phyloP scores from a whole-genome alignment of 2,113 vertebrate species.

The Ammospiza nelsoni region DNA sequence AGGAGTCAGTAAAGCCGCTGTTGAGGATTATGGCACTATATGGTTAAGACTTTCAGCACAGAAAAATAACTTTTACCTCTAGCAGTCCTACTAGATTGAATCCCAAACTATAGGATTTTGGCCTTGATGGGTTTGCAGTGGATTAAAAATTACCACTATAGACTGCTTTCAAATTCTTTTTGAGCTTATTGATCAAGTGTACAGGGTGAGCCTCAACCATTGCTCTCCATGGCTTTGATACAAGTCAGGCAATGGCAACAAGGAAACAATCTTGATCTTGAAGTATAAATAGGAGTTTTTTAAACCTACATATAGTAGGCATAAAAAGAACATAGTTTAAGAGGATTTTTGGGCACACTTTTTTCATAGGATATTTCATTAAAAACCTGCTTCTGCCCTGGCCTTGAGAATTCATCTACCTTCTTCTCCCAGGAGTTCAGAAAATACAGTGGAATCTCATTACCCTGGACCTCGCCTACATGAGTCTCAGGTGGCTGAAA shows the following conservation, averaged over 20 bases:
- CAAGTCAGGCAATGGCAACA: background rate
- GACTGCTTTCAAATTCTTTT: background rate
- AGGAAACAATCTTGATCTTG: background rate
- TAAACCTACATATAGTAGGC: background rate
- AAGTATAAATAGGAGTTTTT: background rate
- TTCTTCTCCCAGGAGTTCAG: background rate
- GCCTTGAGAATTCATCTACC: background rate
- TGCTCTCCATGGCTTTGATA: background rate
- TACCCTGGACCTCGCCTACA: background rate
- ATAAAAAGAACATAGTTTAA: background rate
- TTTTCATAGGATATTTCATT: background rate
- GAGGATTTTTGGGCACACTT: background rate
- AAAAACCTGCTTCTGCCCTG: background rate
- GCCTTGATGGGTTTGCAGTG: background rate
- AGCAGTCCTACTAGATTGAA: background rate
- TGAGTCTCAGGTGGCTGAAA: background rate
- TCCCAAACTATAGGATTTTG: background rate
- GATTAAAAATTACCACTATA: background rate
- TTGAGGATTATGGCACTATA: background rate
- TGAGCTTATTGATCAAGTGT: background rate
- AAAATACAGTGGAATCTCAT: background rate
- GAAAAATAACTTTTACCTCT: background rate
- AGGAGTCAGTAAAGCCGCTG: fast-evolving
- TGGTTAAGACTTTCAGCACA: background rate
- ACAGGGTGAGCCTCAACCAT: fast-evolving